phyloP scores from a whole-genome alignment of 1,140 invertebrate species.

The Apis florea region DNA sequence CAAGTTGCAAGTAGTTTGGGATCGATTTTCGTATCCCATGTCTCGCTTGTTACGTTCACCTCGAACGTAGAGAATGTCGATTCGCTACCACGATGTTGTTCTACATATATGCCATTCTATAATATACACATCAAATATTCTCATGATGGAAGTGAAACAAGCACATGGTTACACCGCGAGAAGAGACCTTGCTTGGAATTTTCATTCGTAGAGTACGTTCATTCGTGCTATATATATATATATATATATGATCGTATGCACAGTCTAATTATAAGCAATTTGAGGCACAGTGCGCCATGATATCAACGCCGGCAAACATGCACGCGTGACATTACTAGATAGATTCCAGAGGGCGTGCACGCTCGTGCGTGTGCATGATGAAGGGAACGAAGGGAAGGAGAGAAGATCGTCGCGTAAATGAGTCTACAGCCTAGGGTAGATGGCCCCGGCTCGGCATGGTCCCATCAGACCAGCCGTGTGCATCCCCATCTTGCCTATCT shows the following conservation, averaged over 20 bases:
- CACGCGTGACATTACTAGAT: slow-evolving; percentile 21
- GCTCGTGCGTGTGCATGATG: neutral
- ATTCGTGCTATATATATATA: neutral
- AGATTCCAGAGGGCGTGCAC: slow-evolving; percentile 19
- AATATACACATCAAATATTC: neutral
- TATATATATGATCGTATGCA: slow-evolving; percentile 26
- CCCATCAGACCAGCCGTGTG: slow-evolving; percentile 43
- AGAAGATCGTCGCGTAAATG: slow-evolving; percentile 31
- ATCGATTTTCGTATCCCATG: slow-evolving; percentile 55
- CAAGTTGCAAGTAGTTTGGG: slow-evolving; percentile 47
- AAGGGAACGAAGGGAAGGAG: slow-evolving; percentile 4
- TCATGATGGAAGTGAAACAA: slow-evolving; percentile 21
- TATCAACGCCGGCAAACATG: slow-evolving; percentile 2
- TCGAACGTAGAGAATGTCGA: slow-evolving; percentile 35
- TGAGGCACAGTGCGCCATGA: slow-evolving; percentile 9
- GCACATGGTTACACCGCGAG: neutral
- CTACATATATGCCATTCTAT: neutral
- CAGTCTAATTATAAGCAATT: slow-evolving; percentile 44
- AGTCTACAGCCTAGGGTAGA: slow-evolving; percentile 50
- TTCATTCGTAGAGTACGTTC: slow-evolving; percentile 22
- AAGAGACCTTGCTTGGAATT: slow-evolving; percentile 52
- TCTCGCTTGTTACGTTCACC: slow-evolving; percentile 42
- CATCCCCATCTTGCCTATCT: slow-evolving; percentile 51
- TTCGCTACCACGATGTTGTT: neutral
- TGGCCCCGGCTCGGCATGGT: slow-evolving; percentile 37